Base-by-base conservation (phyloP, 1,140 invertebrate genomes). In the Frieseomelitta varia region DNA sequence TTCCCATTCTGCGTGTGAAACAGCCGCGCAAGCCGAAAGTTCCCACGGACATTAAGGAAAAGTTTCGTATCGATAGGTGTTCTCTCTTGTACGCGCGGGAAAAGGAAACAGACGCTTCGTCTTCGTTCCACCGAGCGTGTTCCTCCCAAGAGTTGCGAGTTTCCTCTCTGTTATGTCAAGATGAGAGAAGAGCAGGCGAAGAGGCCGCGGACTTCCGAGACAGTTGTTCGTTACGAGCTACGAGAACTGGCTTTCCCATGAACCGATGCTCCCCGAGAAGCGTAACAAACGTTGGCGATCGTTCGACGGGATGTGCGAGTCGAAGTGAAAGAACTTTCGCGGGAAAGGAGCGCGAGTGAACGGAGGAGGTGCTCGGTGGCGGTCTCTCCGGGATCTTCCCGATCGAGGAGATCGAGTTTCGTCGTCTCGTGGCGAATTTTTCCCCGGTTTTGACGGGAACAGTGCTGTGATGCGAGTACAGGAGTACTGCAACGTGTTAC, bases 401-500 rank as follows among this genome's bases (percentile, higher is more conserved):
- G 72, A 68, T 76, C 73, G n/a, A 21, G 24, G 63, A 17, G 63
- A 69, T 30, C 63, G 4, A 21, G 55, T 21, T 30, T n/a, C 17
- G 0, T 2, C 21, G 27, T 21, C 39, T 17, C 4, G 8, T 56
- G 34, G 12, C 39, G 8, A 6, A 39, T 55, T 61, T 61, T 61
- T 2, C 15, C 1, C 14, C 17, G 11, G 30, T 30, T 1, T 0
- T 34, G 8, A n/a, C 19, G 27, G 27, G 67, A 17, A 56, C 47
- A 84, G 69, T 73, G 77, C 24, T 58, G 83, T 74, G 77, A 74
- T 63, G 53, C 65, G 63, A 80, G 56, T 39, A 69, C 21, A 58
- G 80, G 27, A 30, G 27, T 80, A 86, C 87, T 81, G 87, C 85
- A 89, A 58, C 83, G 87, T 88, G 74, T 89, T 67, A 80, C 27